These are phyloP conservation scores for Pogonus chalceus DNA, from an alignment of 1,140 invertebrate species.

Conservation along the genomic window DNA sequence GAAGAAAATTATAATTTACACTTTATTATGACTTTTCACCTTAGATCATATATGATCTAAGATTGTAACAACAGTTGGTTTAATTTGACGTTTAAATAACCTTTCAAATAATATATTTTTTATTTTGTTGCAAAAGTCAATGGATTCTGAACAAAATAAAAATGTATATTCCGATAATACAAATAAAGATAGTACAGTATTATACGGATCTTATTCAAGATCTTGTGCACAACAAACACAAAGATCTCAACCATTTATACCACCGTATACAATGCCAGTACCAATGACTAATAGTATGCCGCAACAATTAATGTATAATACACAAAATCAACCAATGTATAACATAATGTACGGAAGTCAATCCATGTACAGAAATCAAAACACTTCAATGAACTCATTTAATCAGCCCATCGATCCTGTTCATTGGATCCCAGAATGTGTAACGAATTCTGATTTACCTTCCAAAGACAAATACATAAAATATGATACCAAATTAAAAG, in stretches of 20 bases:
- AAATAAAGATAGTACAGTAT: not conserved
- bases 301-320: slow-evolving; percentile 1
- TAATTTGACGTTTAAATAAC: no score
- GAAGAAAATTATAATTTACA: no score
- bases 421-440: slow-evolving; percentile 1
- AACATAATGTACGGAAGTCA: slow-evolving; percentile 4
- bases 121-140: no score
- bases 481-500: slow-evolving; percentile 23
- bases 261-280: not conserved
- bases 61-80: no score
- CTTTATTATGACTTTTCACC: no score
- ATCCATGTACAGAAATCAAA: not conserved
- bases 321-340: not conserved
- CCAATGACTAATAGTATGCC: not conserved
- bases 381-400: no score
- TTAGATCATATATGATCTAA: no score
- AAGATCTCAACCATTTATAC: not conserved
- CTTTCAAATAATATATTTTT: no score
- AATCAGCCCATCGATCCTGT: not conserved
- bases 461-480: slow-evolving; percentile 12
- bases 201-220: not conserved
- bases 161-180: not conserved
- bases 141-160: not conserved
- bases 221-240: not conserved
- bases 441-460: slow-evolving; percentile 5